Evolutionary conservation across 1,140 invertebrate genomes (phyloP).

Genomic region (Carposina sasakii): DNA sequence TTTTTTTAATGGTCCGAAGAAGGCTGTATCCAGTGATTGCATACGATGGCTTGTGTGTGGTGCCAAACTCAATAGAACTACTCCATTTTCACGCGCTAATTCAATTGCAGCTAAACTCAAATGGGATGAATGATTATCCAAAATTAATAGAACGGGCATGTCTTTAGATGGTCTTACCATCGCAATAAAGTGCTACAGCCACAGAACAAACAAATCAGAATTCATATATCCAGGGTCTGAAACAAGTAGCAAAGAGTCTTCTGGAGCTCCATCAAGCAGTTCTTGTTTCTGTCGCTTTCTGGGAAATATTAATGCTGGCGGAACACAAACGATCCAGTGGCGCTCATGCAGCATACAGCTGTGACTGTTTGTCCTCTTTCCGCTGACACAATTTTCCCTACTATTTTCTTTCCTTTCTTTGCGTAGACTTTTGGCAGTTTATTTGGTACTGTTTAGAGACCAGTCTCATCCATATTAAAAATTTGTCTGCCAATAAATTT

Average conservation of each 20-base stretch:
- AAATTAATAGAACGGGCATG: conserved; percentile 18
- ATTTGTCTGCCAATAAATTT: conserved; percentile 12
- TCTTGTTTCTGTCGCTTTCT: conserved; percentile 26
- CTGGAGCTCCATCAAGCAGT: conserved; percentile 4
- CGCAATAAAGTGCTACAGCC: conserved; percentile 20
- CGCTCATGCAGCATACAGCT: conserved; percentile 21
- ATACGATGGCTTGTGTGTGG: conserved; percentile 27
- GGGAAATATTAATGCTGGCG: conserved; percentile 41
- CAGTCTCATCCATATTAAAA: conserved; percentile 44
- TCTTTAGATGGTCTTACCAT: conserved; percentile 12
- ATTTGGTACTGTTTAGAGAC: conserved; percentile 33
- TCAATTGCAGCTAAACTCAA: conserved; percentile 17
- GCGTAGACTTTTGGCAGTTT: conserved; percentile 31
- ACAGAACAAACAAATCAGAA: conserved; percentile 18
- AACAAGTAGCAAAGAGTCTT: conserved; percentile 17
- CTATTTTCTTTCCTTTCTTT: conserved; percentile 25
- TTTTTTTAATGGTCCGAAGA: conserved; percentile 43
- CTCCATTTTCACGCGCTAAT: conserved; percentile 28
- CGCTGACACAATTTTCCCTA: conserved; percentile 26
- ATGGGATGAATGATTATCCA: conserved; percentile 12
- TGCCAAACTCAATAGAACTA: conserved; percentile 30
- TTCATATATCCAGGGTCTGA: conserved; percentile 23
- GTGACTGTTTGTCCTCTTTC: conserved; percentile 43
- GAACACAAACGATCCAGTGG: conserved; percentile 30
- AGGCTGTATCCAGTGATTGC: conserved; percentile 43